These are phyloP conservation scores for Peucedramus taeniatus DNA, from an alignment of 2,113 vertebrate species.

Conservation along the genomic window DNA sequence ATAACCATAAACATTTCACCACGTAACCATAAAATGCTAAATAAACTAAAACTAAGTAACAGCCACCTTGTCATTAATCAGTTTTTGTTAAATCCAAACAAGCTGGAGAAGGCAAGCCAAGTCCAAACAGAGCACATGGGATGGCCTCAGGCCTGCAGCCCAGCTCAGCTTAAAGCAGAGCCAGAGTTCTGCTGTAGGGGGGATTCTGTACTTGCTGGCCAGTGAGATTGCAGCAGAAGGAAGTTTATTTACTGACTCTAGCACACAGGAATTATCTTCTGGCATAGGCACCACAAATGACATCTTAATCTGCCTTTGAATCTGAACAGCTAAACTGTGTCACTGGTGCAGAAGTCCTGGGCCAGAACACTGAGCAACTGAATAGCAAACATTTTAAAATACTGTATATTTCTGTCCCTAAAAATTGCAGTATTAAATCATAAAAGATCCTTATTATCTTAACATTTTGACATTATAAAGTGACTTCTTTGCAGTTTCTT, in stretches of 20 bases:
- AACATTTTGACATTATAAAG: not conserved
- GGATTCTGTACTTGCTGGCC: not conserved
- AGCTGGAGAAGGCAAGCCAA: not conserved
- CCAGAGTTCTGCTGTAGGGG: not conserved
- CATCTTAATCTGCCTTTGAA: not conserved
- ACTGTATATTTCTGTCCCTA: not conserved
- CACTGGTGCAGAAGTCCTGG: not conserved
- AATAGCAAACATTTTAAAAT: not conserved
- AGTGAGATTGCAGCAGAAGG: not conserved
- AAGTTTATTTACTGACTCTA: not conserved
- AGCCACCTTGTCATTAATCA: not conserved
- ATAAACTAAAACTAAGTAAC: not conserved
- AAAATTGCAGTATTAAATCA: not conserved
- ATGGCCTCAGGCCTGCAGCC: not conserved
- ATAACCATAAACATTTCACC: not conserved
- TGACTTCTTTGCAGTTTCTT: not conserved
- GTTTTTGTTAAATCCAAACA: not conserved
- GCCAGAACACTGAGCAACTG: accelerated
- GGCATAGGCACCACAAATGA: not conserved
- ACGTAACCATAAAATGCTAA: not conserved
- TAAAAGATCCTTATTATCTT: not conserved
- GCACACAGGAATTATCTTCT: not conserved
- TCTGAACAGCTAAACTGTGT: not conserved
- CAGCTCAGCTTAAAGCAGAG: not conserved
- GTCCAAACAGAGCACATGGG: not conserved